phyloP scores from a whole-genome alignment of 2,797 vertebrate species.

The Chromis chromis region DNA sequence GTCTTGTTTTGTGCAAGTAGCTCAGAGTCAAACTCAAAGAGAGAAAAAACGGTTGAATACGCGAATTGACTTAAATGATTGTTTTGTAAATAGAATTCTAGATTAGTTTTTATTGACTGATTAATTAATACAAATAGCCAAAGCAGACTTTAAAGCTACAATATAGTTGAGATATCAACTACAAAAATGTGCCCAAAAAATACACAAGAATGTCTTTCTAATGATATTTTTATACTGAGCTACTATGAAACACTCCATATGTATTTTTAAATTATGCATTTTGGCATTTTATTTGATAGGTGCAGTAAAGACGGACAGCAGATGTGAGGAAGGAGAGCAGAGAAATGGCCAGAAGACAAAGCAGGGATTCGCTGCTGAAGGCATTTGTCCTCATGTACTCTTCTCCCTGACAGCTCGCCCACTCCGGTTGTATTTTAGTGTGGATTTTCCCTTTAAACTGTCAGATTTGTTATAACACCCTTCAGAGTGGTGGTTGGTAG shows the following conservation, averaged over 20 bases:
- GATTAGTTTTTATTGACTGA: not conserved
- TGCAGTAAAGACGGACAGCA: too few species aligned
- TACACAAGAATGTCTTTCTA: not conserved
- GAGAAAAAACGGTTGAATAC: not conserved
- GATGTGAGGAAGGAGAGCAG: too few species aligned
- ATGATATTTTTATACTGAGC: too few species aligned
- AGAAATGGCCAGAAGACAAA: too few species aligned
- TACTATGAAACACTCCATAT: not conserved
- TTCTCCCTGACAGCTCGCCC: too few species aligned
- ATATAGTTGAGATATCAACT: conserved; percentile 1
- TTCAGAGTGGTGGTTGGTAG: conserved; percentile 11
- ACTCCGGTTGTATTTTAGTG: not conserved
- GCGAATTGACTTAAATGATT: not conserved
- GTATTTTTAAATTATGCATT: not conserved
- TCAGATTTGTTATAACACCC: conserved; percentile 24
- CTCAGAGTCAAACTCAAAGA: not conserved
- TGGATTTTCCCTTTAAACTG: conserved; percentile 11
- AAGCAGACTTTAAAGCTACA: too few species aligned
- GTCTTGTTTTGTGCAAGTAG: not conserved
- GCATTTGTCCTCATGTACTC: too few species aligned
- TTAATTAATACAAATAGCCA: not conserved
- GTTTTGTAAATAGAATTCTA: not conserved
- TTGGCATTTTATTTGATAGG: too few species aligned
- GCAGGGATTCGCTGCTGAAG: too few species aligned
- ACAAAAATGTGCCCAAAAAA: not conserved